phyloP scores from a whole-genome alignment of 2,888 invertebrate genomes.

The Chromoteleia sp. region DNA sequence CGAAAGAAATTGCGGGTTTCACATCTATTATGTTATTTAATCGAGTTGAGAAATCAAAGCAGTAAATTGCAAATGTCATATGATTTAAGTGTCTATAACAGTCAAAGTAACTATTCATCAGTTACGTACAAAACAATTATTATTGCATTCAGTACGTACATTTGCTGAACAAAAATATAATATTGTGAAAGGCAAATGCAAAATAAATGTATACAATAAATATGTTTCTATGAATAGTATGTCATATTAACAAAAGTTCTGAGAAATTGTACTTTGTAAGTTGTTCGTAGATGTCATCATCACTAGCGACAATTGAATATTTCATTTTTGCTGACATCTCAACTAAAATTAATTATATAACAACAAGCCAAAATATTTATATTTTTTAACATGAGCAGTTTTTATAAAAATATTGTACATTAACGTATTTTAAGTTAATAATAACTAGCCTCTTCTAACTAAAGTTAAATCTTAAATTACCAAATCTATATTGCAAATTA shows the following conservation, averaged over 20 bases:
- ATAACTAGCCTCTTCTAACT: constrained; percentile 83
- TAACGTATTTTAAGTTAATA: constrained; percentile 82
- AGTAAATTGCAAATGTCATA: too few species aligned
- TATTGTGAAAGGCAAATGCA: too few species aligned
- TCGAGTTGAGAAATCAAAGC: too few species aligned
- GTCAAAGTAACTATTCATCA: too few species aligned
- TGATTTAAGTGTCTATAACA: too few species aligned
- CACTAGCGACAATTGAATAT: constrained; percentile 12
- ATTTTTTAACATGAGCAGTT: constrained; percentile 53
- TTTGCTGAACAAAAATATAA: too few species aligned
- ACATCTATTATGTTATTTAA: too few species aligned
- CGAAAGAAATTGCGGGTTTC: too few species aligned
- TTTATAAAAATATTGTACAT: constrained; percentile 78
- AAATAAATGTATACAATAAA: constrained; percentile 57
- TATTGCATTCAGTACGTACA: too few species aligned
- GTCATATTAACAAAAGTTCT: constrained; percentile 44
- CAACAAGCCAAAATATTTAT: constrained; percentile 46
- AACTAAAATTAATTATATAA: constrained; percentile 43
- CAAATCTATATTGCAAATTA: constrained; percentile 82
- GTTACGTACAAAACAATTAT: too few species aligned
- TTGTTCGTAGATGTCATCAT: constrained; percentile 13
- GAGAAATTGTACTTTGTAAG: constrained; percentile 60
- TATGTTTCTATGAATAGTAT: constrained; percentile 37
- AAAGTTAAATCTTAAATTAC: constrained; percentile 77
- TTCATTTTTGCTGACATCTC: constrained; percentile 9